Conservation (phyloP, 2,797 vertebrate genomes). For the Odontamblyopus rebecca region DNA sequence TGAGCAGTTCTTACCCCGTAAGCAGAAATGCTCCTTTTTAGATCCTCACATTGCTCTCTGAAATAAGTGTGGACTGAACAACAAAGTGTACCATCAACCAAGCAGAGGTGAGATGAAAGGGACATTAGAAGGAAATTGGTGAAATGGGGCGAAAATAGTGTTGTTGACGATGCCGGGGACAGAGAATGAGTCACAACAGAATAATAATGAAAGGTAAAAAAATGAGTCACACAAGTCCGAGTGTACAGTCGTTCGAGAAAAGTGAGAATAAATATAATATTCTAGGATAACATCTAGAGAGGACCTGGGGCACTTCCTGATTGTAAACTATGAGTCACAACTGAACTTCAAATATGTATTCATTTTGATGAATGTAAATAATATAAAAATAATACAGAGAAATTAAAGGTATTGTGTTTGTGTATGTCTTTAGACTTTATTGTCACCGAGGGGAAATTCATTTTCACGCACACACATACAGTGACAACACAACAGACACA, state of each 20-base stretch:
- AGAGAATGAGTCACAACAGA: conserved; percentile 1
- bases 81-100: background rate
- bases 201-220: background rate
- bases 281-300: background rate
- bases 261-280: background rate
- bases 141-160: conserved; percentile 12
- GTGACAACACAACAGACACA: no score
- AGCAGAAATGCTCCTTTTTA: background rate
- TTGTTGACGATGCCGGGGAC: conserved; percentile 6
- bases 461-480: no score
- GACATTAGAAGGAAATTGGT: conserved; percentile 2
- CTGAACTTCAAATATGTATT: background rate
- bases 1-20: no score
- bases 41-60: background rate
- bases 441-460: no score
- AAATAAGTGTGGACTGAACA: background rate
- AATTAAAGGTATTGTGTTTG: no score
- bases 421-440: no score
- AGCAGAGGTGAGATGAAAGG: background rate
- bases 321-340: background rate
- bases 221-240: conserved; percentile 21
- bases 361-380: no score
- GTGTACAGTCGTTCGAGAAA: background rate
- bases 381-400: no score
- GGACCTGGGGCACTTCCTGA: background rate